phyloP scores from a whole-genome alignment of 2,113 vertebrate species.

The Pollachius pollachius region DNA sequence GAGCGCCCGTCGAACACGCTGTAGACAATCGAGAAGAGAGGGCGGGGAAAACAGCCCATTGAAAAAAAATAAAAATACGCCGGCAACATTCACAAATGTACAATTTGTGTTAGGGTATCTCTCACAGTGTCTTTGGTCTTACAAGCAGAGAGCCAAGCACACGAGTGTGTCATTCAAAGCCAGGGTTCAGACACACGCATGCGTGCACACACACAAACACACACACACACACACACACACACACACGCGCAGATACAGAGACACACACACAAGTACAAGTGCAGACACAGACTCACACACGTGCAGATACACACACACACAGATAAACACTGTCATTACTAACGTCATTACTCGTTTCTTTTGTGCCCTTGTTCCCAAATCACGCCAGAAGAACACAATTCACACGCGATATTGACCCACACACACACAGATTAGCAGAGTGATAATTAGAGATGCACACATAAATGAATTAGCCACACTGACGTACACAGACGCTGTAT shows the following conservation, averaged over 20 bases:
- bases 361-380: too few relatives aligned
- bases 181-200: not conserved
- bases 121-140: not conserved
- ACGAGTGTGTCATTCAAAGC: too few relatives aligned
- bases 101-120: not conserved
- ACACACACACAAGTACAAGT: too few relatives aligned
- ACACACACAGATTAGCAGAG: not conserved
- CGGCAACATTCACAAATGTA: not conserved
- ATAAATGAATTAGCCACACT: not conserved
- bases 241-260: not conserved
- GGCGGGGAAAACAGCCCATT: not conserved
- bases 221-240: slow-evolving; percentile 1
- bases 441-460: not conserved
- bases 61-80: not conserved
- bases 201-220: slow-evolving; percentile 7
- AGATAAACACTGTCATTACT: not conserved
- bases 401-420: not conserved
- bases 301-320: not conserved
- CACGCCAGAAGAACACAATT: not conserved
- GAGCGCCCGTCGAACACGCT: not conserved
- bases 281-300: not conserved
- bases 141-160: not conserved
- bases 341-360: too few relatives aligned
- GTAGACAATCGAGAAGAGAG: not conserved
- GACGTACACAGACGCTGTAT: not conserved